phyloP scores from a whole-genome alignment of 2,888 invertebrate species.

The Troglohyphantes excavatus region DNA sequence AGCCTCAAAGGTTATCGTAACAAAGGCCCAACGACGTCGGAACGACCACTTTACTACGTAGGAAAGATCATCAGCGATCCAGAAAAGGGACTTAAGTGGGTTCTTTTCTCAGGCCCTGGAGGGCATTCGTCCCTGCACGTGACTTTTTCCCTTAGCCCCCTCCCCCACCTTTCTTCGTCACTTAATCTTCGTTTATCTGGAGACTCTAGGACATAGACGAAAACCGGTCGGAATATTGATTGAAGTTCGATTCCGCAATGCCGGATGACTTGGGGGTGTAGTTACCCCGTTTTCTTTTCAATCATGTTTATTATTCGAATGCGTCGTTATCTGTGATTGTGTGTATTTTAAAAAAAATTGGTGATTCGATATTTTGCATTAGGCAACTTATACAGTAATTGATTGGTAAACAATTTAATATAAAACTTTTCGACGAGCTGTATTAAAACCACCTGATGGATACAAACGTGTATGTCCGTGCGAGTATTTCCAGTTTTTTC shows the following conservation, averaged over 20 bases:
- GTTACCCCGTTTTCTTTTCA: too few relatives aligned
- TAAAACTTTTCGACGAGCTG: too few relatives aligned
- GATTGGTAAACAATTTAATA: too few relatives aligned
- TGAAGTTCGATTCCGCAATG: constrained; percentile 22
- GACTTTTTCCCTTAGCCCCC: not conserved
- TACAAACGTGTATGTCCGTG: too few relatives aligned
- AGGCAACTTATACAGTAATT: too few relatives aligned
- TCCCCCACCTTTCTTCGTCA: not conserved
- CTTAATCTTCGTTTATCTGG: constrained; percentile 62
- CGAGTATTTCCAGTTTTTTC: too few relatives aligned
- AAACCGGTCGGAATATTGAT: constrained; percentile 45
- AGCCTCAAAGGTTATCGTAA: constrained; percentile 5
- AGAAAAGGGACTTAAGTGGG: constrained; percentile 56
- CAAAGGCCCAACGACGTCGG: not conserved
- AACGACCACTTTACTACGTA: constrained; percentile 11
- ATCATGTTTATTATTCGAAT: too few relatives aligned
- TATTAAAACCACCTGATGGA: too few relatives aligned
- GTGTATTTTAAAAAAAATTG: too few relatives aligned
- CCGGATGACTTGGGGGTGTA: too few relatives aligned
- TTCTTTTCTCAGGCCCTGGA: constrained; percentile 13
- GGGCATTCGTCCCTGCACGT: constrained; percentile 35
- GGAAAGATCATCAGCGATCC: constrained; percentile 28
- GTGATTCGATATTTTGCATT: too few relatives aligned
- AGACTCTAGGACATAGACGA: constrained; percentile 10
- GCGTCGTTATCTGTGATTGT: too few relatives aligned